Conservation (phyloP, 2,797 vertebrate species). For the Cichlasoma orientale region DNA sequence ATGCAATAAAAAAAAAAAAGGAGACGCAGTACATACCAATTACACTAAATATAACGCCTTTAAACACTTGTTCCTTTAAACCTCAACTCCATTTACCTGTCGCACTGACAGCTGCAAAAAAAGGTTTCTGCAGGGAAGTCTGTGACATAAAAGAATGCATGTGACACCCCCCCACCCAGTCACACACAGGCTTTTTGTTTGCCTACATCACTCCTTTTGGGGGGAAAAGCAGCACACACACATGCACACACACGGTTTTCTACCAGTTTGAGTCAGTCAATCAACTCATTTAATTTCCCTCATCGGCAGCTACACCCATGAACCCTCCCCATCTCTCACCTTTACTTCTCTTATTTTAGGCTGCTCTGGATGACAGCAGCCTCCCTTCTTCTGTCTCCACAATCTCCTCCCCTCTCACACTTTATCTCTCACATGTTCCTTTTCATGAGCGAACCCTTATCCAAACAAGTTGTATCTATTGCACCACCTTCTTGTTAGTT, state of each 20-base stretch:
- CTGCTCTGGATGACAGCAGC: conserved; percentile 30
- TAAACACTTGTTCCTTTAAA: conserved; percentile 65
- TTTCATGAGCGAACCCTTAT: conserved; percentile 45
- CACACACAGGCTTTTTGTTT: conserved; percentile 41
- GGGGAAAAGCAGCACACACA: background rate
- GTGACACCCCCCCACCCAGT: conserved; percentile 27
- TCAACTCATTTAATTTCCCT: conserved; percentile 26
- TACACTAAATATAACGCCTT: conserved; percentile 59
- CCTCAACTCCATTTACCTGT: conserved; percentile 63
- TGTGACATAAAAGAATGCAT: conserved; percentile 23
- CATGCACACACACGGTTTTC: background rate
- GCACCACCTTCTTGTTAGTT: background rate
- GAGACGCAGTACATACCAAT: conserved; percentile 54
- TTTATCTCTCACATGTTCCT: conserved; percentile 40
- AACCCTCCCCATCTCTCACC: conserved; percentile 13
- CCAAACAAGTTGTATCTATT: conserved; percentile 11
- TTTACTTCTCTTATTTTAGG: conserved; percentile 14
- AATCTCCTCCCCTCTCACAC: conserved; percentile 27
- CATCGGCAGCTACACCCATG: conserved; percentile 31
- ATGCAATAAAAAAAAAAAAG: conserved; percentile 55
- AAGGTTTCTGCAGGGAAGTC: conserved; percentile 50
- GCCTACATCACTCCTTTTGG: conserved; percentile 30
- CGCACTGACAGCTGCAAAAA: conserved; percentile 47
- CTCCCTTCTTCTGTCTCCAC: conserved; percentile 21
- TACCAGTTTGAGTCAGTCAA: conserved; percentile 24